Conservation (phyloP, 2,888 invertebrate genomes). For the Cryptops parisi region DNA sequence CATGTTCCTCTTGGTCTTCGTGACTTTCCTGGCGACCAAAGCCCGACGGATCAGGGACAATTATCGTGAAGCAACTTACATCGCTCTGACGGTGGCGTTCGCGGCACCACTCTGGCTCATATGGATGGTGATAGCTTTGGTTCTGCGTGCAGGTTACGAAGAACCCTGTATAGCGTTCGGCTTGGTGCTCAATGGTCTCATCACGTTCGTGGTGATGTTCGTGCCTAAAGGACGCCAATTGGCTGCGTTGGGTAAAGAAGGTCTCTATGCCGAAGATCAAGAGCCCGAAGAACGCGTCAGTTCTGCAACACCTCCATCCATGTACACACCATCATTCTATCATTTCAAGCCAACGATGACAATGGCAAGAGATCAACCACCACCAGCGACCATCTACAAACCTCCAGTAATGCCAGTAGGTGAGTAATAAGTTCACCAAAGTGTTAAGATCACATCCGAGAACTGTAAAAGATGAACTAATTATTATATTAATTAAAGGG, state of each 20-base stretch:
- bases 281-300: constrained; percentile 13
- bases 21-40: constrained; percentile 66
- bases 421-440: not conserved
- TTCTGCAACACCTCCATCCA: constrained; percentile 38
- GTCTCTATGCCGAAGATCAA: constrained; percentile 56
- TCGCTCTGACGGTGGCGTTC: constrained; percentile 72
- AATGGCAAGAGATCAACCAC: constrained; percentile 5
- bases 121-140: constrained; percentile 62
- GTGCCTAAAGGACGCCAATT: constrained; percentile 75
- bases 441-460: not conserved
- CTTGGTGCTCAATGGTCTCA: constrained; percentile 63
- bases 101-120: constrained; percentile 74
- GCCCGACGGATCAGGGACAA: constrained; percentile 77
- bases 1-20: constrained; percentile 67
- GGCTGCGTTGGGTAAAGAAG: constrained; percentile 82
- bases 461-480: not conserved
- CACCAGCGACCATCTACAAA: constrained; percentile 4
- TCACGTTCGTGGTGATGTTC: constrained; percentile 85
- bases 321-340: constrained; percentile 81
- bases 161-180: constrained; percentile 78
- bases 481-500: too few species aligned
- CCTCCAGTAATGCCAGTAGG: constrained; percentile 5
- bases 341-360: constrained; percentile 59
- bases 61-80: constrained; percentile 82
- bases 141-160: constrained; percentile 46